Conservation (phyloP, 2,797 vertebrate species). For the Coendou prehensilis region DNA sequence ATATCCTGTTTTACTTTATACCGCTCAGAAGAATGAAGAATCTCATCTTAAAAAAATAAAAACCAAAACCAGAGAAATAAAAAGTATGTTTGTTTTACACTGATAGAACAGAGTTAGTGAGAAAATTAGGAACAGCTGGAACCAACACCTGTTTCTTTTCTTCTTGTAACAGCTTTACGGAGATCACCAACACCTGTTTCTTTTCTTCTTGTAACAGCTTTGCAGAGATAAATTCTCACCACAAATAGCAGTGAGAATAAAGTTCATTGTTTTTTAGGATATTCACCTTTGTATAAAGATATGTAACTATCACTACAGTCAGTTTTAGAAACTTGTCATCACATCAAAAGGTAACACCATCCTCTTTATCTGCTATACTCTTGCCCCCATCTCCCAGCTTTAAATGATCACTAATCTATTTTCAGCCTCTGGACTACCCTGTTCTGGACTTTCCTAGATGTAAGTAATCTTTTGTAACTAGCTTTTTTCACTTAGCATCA, state of each 20-base stretch:
- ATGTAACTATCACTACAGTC: background rate
- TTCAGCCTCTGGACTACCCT: background rate
- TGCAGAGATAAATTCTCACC: background rate
- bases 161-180: background rate
- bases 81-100: background rate
- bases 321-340: background rate
- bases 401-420: background rate
- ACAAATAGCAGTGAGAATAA: background rate
- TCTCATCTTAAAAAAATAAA: background rate
- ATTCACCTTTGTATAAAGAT: background rate
- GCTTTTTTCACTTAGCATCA: background rate
- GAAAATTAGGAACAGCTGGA: background rate
- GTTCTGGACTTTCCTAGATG: background rate
- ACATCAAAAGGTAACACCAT: background rate
- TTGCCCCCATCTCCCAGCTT: rapidly evolving
- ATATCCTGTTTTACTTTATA: background rate
- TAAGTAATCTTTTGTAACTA: background rate
- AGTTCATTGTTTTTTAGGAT: background rate
- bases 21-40: conserved; percentile 29
- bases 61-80: background rate
- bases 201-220: background rate
- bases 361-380: background rate
- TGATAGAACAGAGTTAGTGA: background rate
- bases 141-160: background rate
- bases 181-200: background rate